Base-by-base conservation (phyloP, 1,140 invertebrate genomes). In the Drosophila athabasca region DNA sequence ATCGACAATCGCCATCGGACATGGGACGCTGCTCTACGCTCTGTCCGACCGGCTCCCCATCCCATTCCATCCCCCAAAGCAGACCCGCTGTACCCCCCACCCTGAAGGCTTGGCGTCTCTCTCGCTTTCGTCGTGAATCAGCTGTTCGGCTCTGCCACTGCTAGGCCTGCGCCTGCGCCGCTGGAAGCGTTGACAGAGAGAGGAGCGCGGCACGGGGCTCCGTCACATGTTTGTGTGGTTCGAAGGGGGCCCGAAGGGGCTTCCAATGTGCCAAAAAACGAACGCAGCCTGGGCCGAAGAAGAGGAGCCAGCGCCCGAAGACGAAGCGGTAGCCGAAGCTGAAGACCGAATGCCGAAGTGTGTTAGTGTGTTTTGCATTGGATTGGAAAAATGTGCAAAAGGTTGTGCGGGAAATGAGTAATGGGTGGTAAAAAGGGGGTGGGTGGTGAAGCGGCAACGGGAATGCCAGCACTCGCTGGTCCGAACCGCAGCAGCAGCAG, bases 231-330 rank as follows among this genome's bases (percentile, higher is more conserved):
- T 84, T 67, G 53, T 41, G 31, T 35, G 9, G 31, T 39, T 17
- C 52, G 49, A 39, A 62, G 22, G 29, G 29, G 68, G 74, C 66
- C 70, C 75, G 61, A 72, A 58, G 66, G 71, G 72, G 46, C 52
- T 87, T 87, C 82, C 82, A 87, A 85, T 87, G 82, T 87, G 83
- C 82, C 79, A 85, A 71, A 85, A 79, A 81, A 77, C 62, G 57
- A 62, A 64, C 66, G 68, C 68, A 48, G 43, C 29, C 3, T 39
- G 35, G 35, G 1, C 35, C 35, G 35, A 55, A 57, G 53, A 50
- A 39, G 31, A 74, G 44, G 54, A 49, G 43, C 13, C 29, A 57
- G 52, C 35, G 35, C 35, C 65, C 52, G 29, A 46, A 61, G 44
- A 8, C 61, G 17, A 53, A 61, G 45, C 43, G 26, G 41, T 41